These are phyloP conservation scores for Brevimyrus niger DNA, from an alignment of 2,113 vertebrate genomes.

Conservation along the genomic window DNA sequence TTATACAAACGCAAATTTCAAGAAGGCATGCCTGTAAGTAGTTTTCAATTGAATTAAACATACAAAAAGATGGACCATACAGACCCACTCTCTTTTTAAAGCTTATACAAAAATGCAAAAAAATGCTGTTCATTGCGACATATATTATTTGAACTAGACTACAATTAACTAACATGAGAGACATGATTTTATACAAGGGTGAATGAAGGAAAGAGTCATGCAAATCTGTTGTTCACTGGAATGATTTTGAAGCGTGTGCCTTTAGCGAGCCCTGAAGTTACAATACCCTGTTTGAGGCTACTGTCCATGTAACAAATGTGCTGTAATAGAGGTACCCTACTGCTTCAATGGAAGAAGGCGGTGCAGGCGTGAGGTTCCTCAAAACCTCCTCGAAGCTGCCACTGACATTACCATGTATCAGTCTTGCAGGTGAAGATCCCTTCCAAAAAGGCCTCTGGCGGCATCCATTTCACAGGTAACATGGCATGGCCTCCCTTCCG, in stretches of 20 bases:
- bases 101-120: neutral
- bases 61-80: neutral
- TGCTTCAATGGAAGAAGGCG: neutral
- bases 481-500: constrained; percentile 77
- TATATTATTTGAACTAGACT: neutral
- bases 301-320: neutral
- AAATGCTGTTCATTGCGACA: neutral
- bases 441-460: constrained; percentile 85
- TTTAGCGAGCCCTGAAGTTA: neutral
- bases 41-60: neutral
- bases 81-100: neutral
- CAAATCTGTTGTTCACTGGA: neutral
- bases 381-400: neutral
- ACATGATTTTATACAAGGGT: neutral
- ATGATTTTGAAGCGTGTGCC: neutral
- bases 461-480: constrained; percentile 90
- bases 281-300: neutral
- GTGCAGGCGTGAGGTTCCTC: neutral
- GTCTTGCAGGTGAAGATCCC: constrained; percentile 91
- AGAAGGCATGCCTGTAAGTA: neutral
- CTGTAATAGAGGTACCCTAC: neutral
- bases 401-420: constrained; percentile 75
- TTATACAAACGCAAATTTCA: neutral
- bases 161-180: neutral
- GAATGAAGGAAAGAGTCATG: neutral